Evolutionary conservation across 2,888 invertebrate species (phyloP), one percentile per base, ranked within the genome.

Genomic region (Habroteleia sp.): DNA sequence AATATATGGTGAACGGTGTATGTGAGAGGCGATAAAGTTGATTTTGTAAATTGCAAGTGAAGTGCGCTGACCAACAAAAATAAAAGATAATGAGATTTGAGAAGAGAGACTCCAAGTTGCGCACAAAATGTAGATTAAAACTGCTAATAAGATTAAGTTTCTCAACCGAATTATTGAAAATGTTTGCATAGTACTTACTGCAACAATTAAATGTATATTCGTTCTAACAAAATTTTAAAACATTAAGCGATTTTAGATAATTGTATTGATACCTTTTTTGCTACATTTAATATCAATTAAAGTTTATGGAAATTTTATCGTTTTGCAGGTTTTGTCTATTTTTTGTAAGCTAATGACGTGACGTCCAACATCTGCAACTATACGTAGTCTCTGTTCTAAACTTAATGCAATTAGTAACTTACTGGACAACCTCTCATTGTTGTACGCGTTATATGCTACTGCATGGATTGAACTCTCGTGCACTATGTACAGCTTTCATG

Each of bases 331-430:
- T 50, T 50, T 10, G 11, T 27, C 27, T 33, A 13, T 58, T 58
- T 58, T 31, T 42, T 42, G 5, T 20, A 10, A 33, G 10, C 50
- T 41, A 63, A 37, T 63, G 63, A 50, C 63, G n/a, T 41, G 41
- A 63, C 39, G 23, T 31, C 39, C 50, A 33, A 63, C 48, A 50
- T 29, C 17, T 52, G 39, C 52, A 42, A 10, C 29, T 63, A 63
- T 52, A 63, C 42, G 42, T 39, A 52, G 52, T 29, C 52, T 42
- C 31, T 35, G 52, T 33, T 52, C 63, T 42, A 63, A 63, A 63
- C 63, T 63, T 63, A 63, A 63, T 63, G 50, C 63, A 63, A 63
- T 63, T 63, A 63, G 63, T 52, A 63, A 63, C 63, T 63, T 63
- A 48, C 33, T 20, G 63, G 63, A 63, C 52, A 14, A 42, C 42